phyloP scores from a whole-genome alignment of 1,140 invertebrate genomes.

The Brachionus angularis region DNA sequence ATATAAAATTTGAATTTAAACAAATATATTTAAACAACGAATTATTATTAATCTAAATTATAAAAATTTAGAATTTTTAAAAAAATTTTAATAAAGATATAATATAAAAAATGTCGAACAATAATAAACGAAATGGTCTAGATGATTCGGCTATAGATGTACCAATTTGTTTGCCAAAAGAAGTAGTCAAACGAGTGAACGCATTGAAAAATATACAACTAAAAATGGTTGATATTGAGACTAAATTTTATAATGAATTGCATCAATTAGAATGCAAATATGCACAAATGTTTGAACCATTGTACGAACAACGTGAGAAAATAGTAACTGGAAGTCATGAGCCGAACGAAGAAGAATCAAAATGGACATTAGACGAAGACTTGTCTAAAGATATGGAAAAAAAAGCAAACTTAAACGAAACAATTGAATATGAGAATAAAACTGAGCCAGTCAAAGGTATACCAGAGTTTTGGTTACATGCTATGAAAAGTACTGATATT shows the following conservation, averaged over 20 bases:
- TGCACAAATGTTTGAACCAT: constrained; percentile 71
- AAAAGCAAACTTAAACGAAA: constrained; percentile 64
- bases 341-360: constrained; percentile 75
- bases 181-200: constrained; percentile 76
- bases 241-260: constrained; percentile 89
- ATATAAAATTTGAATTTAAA: no score
- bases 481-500: constrained; percentile 89
- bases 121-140: constrained; percentile 18
- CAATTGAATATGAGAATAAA: constrained; percentile 75
- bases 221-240: constrained; percentile 78
- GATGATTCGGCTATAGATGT: not conserved
- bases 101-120: no score
- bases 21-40: no score
- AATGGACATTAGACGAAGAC: constrained; percentile 44
- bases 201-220: constrained; percentile 87
- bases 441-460: constrained; percentile 78
- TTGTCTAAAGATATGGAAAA: constrained; percentile 59
- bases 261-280: constrained; percentile 88
- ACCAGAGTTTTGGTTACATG: constrained; percentile 92
- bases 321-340: constrained; percentile 76
- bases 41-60: no score
- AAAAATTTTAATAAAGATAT: no score
- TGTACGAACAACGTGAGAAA: constrained; percentile 75
- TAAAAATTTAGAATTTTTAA: no score
- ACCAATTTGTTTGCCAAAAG: constrained; percentile 64